A percentile compares a stretch with the other conserved stretches of the same genome.
phyloP scores from a whole-genome alignment of 1,140 invertebrate genomes.

The Holotrichia oblita region DNA sequence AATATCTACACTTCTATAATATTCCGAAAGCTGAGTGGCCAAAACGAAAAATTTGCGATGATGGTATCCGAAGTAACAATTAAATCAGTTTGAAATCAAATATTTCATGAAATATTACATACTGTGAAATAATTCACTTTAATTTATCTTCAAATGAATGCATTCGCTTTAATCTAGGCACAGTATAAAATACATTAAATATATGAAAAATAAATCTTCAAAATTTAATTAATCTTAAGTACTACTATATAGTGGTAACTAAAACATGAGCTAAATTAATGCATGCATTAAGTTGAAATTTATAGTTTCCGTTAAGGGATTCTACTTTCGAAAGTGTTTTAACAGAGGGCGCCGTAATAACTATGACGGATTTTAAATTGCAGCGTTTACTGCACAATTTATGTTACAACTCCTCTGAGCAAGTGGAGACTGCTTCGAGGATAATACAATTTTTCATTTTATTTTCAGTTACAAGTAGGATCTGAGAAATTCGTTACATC shows the following conservation, averaged over 20 bases:
- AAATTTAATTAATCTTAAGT: background rate
- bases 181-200: background rate
- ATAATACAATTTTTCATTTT: conserved; percentile 8
- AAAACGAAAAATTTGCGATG: background rate
- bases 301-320: background rate
- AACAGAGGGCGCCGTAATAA: background rate
- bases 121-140: background rate
- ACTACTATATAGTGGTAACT: background rate
- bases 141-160: background rate
- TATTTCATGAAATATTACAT: background rate
- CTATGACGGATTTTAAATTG: conserved; percentile 6
- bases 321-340: conserved; percentile 14
- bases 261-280: background rate
- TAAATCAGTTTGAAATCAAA: background rate
- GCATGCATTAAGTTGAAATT: background rate
- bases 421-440: background rate
- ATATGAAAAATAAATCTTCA: too few relatives aligned
- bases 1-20: background rate
- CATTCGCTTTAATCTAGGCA: background rate
- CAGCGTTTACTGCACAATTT: conserved; percentile 20
- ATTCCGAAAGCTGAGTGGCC: background rate
- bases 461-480: background rate
- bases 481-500: background rate
- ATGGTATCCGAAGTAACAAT: background rate
- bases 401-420: background rate